Evolutionary conservation across 2,797 vertebrate genomes (phyloP).

Genomic region (Hoplostethus mediterraneus): DNA sequence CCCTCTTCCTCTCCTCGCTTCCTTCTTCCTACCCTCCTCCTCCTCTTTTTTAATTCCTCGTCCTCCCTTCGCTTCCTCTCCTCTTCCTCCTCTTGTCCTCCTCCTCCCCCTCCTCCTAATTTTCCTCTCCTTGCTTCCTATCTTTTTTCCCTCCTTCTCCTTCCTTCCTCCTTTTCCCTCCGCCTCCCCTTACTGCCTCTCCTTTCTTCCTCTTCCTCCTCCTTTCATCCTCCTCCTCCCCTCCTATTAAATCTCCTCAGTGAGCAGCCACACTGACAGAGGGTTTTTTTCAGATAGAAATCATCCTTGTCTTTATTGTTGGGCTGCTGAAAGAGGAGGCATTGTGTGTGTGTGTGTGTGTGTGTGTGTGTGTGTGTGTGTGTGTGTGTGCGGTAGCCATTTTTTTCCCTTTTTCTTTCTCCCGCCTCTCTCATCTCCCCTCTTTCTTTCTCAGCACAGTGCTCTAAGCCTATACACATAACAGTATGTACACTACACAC

Average conservation of each 20-base stretch:
- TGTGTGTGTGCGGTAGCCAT: slow-evolving; percentile 53
- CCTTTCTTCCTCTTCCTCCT: slow-evolving; percentile 13
- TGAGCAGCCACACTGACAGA: slow-evolving; percentile 55
- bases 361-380: too few species aligned
- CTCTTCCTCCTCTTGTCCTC: too few species aligned
- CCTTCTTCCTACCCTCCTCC: background rate
- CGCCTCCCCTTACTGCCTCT: background rate
- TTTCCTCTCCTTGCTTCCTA: background rate
- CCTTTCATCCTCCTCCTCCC: slow-evolving; percentile 35
- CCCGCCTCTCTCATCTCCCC: slow-evolving; percentile 43
- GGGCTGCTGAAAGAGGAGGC: slow-evolving; percentile 54
- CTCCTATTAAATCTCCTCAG: slow-evolving; percentile 61
- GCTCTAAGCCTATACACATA: background rate
- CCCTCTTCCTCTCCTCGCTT: too few species aligned
- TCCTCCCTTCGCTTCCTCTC: too few species aligned
- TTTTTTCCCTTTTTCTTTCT: slow-evolving; percentile 54
- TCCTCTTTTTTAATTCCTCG: too few species aligned
- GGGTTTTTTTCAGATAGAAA: slow-evolving; percentile 64
- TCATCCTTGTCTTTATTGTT: slow-evolving; percentile 69
- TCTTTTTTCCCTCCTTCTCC: background rate
- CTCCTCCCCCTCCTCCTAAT: background rate
- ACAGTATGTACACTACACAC: background rate
- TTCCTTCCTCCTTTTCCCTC: slow-evolving; percentile 2
- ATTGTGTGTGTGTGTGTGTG: slow-evolving; percentile 1
- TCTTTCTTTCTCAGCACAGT: slow-evolving; percentile 20